phyloP scores from a whole-genome alignment of 2,888 invertebrate genomes.

The Andrena hattorfiana region DNA sequence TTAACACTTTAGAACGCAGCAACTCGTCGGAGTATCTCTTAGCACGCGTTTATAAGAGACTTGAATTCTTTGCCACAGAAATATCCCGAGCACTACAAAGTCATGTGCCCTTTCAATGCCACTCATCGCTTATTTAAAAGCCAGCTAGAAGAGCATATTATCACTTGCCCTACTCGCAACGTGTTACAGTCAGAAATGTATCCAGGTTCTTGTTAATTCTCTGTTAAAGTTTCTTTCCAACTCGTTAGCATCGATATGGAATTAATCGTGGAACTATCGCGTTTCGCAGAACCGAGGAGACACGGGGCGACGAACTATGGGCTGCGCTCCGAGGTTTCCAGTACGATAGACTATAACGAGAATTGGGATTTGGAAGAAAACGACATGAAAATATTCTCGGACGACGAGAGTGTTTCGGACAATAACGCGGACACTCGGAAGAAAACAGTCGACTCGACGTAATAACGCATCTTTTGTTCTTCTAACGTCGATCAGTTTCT shows the following conservation, averaged over 20 bases:
- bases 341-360: conserved; percentile 66
- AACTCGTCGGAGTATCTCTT: too few relatives aligned
- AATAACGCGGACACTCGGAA: background rate
- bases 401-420: background rate
- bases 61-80: conserved; percentile 68
- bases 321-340: conserved; percentile 55
- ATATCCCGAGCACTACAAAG: conserved; percentile 76
- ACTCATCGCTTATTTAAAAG: conserved; percentile 77
- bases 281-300: conserved; percentile 39
- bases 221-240: background rate
- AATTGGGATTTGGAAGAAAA: conserved; percentile 73
- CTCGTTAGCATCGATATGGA: background rate
- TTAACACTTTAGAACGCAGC: too few relatives aligned
- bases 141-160: conserved; percentile 77
- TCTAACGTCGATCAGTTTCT: background rate
- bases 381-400: background rate
- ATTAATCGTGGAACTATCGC: background rate
- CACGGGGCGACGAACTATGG: conserved; percentile 30
- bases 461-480: conserved; percentile 1
- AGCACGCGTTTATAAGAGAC: too few relatives aligned
- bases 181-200: conserved; percentile 53
- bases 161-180: conserved; percentile 71
- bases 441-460: background rate
- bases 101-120: conserved; percentile 81
- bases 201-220: conserved; percentile 58